phyloP scores from a whole-genome alignment of 2,797 vertebrate genomes.

The Dallia pectoralis region DNA sequence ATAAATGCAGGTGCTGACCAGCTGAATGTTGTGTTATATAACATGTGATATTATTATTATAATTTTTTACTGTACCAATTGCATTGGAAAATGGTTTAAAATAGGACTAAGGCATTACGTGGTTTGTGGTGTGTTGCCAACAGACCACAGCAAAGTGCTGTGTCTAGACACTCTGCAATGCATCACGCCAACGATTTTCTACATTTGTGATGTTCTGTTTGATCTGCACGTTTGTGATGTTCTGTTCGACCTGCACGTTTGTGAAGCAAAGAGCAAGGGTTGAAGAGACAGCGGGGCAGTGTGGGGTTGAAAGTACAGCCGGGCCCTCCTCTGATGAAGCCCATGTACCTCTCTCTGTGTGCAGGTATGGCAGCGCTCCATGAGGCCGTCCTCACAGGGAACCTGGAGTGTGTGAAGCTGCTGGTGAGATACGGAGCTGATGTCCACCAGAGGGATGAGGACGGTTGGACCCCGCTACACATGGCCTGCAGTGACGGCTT shows the following conservation, averaged over 20 bases:
- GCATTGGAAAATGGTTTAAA: too few species aligned
- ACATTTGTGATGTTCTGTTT: too few species aligned
- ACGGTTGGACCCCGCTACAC: slow-evolving; percentile 92
- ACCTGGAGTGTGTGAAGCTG: slow-evolving; percentile 91
- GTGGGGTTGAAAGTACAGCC: background rate
- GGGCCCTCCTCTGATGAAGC: slow-evolving; percentile 7
- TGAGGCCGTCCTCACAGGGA: slow-evolving; percentile 90
- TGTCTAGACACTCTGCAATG: too few species aligned
- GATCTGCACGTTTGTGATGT: too few species aligned
- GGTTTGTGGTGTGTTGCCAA: too few species aligned
- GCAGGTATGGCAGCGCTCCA: slow-evolving; percentile 94
- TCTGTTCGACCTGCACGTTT: too few species aligned
- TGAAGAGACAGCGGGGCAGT: background rate
- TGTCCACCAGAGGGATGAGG: slow-evolving; percentile 90
- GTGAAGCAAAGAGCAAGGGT: background rate
- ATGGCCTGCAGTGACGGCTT: slow-evolving; percentile 93
- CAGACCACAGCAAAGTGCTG: too few species aligned
- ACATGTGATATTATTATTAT: too few species aligned
- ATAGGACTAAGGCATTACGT: too few species aligned
- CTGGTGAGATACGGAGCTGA: slow-evolving; percentile 88
- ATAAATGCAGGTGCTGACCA: background rate
- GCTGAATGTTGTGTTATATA: too few species aligned
- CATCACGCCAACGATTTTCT: too few species aligned
- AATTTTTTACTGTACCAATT: too few species aligned
- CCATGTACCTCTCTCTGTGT: slow-evolving; percentile 11